These are phyloP conservation scores for Andrena minutula DNA, from an alignment of 2,888 invertebrate species.

Conservation along the genomic window DNA sequence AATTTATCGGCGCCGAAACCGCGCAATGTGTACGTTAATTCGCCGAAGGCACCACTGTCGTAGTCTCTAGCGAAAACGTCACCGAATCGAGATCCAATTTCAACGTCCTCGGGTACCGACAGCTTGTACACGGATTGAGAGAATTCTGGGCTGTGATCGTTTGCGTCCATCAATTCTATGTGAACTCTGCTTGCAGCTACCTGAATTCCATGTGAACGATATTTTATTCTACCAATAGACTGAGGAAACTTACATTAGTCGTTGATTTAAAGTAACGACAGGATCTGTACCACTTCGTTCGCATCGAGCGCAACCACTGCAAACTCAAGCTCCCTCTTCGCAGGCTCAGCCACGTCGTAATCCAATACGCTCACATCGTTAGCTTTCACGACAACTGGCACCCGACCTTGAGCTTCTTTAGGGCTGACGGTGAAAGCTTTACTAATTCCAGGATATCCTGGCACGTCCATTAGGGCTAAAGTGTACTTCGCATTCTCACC, in stretches of 20 bases:
- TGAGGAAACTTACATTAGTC: too few species aligned
- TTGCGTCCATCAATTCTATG: slow-evolving; percentile 90
- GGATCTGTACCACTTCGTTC: slow-evolving; percentile 82
- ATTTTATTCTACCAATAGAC: not conserved
- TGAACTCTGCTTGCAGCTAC: slow-evolving; percentile 88
- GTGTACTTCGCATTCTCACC: slow-evolving; percentile 91
- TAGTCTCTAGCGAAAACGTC: slow-evolving; percentile 89
- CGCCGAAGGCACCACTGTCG: slow-evolving; percentile 91
- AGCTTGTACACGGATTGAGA: slow-evolving; percentile 88
- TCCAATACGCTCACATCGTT: slow-evolving; percentile 89
- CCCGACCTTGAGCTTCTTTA: slow-evolving; percentile 89
- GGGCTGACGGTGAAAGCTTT: slow-evolving; percentile 87
- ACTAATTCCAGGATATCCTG: slow-evolving; percentile 81
- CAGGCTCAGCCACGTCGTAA: slow-evolving; percentile 89
- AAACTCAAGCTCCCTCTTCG: slow-evolving; percentile 88
- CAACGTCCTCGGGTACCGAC: slow-evolving; percentile 89
- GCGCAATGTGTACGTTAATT: slow-evolving; percentile 90
- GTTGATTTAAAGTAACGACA: not conserved
- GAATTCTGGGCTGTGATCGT: slow-evolving; percentile 92
- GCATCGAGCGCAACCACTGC: slow-evolving; percentile 88
- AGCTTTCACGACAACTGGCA: slow-evolving; percentile 91
- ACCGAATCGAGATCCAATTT: slow-evolving; percentile 88
- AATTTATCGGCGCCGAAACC: slow-evolving; percentile 94
- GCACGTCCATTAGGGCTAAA: slow-evolving; percentile 87
- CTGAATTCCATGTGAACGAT: slow-evolving; percentile 74